These are phyloP conservation scores for Pluvialis apricaria DNA, from an alignment of 2,113 vertebrate species.

Conservation along the genomic window DNA sequence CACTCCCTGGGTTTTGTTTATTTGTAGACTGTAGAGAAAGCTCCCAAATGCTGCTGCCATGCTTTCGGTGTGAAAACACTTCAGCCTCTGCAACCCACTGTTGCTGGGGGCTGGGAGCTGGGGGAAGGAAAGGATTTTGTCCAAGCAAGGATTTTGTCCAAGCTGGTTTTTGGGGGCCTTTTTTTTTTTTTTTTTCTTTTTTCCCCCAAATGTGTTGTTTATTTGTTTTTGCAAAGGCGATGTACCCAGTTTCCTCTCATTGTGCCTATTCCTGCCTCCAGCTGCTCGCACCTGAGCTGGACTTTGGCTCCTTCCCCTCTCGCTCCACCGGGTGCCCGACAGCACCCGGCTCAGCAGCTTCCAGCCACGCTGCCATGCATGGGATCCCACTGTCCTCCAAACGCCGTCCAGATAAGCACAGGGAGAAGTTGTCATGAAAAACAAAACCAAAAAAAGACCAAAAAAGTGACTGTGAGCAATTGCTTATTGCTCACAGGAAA, in stretches of 20 bases:
- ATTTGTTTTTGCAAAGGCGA: neutral
- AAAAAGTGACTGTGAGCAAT: neutral
- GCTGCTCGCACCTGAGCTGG: neutral
- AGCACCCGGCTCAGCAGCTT: neutral
- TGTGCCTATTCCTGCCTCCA: neutral
- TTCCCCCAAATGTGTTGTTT: neutral
- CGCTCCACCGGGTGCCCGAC: accelerated
- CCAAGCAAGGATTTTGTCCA: neutral
- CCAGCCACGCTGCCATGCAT: neutral
- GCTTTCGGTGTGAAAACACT: neutral
- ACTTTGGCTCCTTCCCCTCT: neutral
- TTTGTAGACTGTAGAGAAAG: constrained; percentile 28
- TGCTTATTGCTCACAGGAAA: neutral
- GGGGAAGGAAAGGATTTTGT: constrained; percentile 3
- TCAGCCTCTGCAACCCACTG: neutral
- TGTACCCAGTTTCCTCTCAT: neutral
- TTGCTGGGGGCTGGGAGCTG: neutral
- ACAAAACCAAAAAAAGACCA: neutral
- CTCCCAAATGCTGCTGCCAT: neutral
- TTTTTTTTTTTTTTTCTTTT: neutral
- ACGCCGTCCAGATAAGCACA: neutral
- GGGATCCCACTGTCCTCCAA: neutral
- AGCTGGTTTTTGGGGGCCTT: neutral
- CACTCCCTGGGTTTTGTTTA: constrained; percentile 58
- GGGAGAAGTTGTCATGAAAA: neutral